Evolutionary conservation across 2,113 vertebrate genomes (phyloP), one percentile per base, ranked within the genome.

Genomic region (Sphaerodactylus townsendi): DNA sequence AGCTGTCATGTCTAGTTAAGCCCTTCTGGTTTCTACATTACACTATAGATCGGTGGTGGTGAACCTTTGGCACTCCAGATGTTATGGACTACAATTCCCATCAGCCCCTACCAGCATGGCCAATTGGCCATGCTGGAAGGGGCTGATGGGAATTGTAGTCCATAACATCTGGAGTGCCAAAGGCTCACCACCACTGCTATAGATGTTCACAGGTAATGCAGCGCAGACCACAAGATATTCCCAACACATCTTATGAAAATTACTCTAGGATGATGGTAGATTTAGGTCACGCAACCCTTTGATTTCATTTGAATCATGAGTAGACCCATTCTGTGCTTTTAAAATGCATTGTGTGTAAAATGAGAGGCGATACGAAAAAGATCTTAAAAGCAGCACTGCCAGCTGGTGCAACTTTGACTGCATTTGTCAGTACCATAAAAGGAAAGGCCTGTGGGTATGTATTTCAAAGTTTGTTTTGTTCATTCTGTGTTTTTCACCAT

Each of bases 401-500:
- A 56, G 50, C 92, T 89, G 82, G 77, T 66, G 5, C 70, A 81
- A 81, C 79, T 71, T 91, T 65, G 72, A 3, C 76, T 69, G 53
- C 87, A 91, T 92, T 93, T 92, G 81, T 28, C 93, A 25, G 81
- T 90, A 76, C 87, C 89, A 87, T 86, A 85, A 90, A 33, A 79
- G 83, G 66, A 71, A 75, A 84, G 77, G 87, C 62, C 76, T 70
- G 33, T 23, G 82, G 28, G 70, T 91, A 88, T 93, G 79, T 88
- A 62, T 95, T 93, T 89, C n/a, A 74, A 92, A 91, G 79, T 91
- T 88, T 93, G 85, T 89, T 94, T 93, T 93, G 90, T 77, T 94
- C 93, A 91, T 94, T 93, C 89, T 87, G 44, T 0, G 0, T 93
- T 92, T 90, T 96, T 93, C 95, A 96, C 84, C 92, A 92, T 94